Conservation (phyloP, 2,888 invertebrate species). For the Malacosoma neustria region DNA sequence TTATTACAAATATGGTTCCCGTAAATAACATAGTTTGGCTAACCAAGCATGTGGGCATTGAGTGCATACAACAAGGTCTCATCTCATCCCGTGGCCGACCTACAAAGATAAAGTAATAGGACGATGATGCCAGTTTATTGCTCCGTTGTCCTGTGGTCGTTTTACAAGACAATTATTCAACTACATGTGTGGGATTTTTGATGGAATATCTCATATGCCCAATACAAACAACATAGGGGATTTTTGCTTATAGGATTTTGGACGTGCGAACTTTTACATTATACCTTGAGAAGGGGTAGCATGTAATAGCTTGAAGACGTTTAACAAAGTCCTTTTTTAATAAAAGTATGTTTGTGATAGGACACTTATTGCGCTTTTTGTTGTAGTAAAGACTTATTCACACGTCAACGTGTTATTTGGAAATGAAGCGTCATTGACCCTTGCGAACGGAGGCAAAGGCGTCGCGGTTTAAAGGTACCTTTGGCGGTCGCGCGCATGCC, state of each 20-base stretch:
- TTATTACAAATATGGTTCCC: no score
- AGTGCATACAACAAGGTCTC: conserved; percentile 14
- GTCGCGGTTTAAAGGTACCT: conserved; percentile 53
- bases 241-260: no score
- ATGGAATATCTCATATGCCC: no score
- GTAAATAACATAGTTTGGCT: no score
- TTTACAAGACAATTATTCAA: background rate
- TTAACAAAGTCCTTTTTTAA: no score
- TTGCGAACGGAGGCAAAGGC: conserved; percentile 44
- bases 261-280: no score
- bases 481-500: conserved; percentile 62
- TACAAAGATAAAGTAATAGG: conserved; percentile 20
- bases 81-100: conserved; percentile 31
- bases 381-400: no score
- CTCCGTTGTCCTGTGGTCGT: background rate
- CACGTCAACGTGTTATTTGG: conserved; percentile 26
- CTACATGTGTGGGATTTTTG: no score
- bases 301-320: no score
- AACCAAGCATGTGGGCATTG: background rate
- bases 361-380: background rate
- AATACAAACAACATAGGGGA: no score
- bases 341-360: no score
- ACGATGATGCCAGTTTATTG: conserved; percentile 17
- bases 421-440: conserved; percentile 55
- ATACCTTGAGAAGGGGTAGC: no score